Percentiles rank a stretch among this genome's conserved stretches.
These are phyloP conservation scores for Xestia xanthographa DNA, from an alignment of 2,888 invertebrate species.

Conservation along the genomic window DNA sequence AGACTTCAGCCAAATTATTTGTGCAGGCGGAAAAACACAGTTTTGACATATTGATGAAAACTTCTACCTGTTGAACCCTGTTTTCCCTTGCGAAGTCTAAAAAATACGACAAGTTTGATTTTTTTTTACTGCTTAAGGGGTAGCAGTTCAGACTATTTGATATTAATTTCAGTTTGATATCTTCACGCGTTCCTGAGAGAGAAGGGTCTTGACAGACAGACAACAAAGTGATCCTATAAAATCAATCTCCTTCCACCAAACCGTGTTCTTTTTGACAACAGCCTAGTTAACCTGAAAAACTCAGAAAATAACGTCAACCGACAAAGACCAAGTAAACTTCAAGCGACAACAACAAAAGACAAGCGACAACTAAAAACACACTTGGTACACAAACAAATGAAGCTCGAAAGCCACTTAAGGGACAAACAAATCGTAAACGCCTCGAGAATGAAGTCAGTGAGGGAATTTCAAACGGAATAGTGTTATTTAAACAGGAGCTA, in stretches of 20 bases:
- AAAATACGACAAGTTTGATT: too few relatives aligned
- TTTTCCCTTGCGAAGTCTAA: too few relatives aligned
- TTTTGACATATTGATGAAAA: not conserved
- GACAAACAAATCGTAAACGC: constrained; percentile 60
- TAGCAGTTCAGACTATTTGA: too few relatives aligned
- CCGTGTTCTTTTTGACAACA: not conserved
- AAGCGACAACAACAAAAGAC: constrained; percentile 1
- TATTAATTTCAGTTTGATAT: too few relatives aligned
- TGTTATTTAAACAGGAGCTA: constrained; percentile 72
- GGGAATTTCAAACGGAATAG: constrained; percentile 59
- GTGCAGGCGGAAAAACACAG: not conserved
- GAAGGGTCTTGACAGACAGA: too few relatives aligned
- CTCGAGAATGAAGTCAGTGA: constrained; percentile 56
- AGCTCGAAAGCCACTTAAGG: constrained; percentile 46
- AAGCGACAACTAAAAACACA: constrained; percentile 25
- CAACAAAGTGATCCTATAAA: too few relatives aligned
- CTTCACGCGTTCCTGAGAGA: too few relatives aligned
- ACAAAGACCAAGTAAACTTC: not conserved
- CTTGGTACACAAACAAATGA: constrained; percentile 46
- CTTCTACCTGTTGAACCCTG: too few relatives aligned
- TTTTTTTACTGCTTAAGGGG: too few relatives aligned
- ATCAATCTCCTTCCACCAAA: too few relatives aligned
- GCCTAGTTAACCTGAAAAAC: not conserved
- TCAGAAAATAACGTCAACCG: not conserved
- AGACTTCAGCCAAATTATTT: not conserved